phyloP scores from a whole-genome alignment of 1,140 invertebrate genomes.

The Ostrea edulis region DNA sequence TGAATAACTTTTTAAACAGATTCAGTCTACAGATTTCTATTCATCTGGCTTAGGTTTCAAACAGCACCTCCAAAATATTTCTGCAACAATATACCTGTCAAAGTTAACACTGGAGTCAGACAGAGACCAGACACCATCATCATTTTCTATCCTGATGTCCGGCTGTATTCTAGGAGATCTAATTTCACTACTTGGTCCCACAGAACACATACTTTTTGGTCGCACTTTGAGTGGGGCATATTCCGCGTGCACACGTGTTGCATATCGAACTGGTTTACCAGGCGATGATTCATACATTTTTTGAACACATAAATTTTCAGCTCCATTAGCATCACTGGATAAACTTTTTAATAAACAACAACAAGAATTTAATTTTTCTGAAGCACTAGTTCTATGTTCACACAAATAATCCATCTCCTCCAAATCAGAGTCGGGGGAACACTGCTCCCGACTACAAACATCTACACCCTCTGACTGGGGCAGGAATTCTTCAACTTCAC shows the following conservation, averaged over 20 bases:
- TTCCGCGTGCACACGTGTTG: constrained; percentile 29
- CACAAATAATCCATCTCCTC: constrained; percentile 7
- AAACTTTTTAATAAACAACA: constrained; percentile 35
- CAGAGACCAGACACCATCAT: constrained; percentile 1
- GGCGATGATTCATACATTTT: constrained; percentile 34
- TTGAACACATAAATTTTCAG: constrained; percentile 36
- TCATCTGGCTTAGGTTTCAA: neutral
- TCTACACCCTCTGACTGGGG: neutral
- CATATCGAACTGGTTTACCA: constrained; percentile 34
- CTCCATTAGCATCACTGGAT: constrained; percentile 28
- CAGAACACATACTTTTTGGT: constrained; percentile 27
- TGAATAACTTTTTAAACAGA: neutral
- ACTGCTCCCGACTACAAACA: constrained; percentile 3
- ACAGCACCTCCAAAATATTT: neutral
- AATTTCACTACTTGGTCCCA: neutral
- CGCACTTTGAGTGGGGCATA: constrained; percentile 23
- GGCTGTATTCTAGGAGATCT: neutral
- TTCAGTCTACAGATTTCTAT: constrained; percentile 2
- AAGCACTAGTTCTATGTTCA: constrained; percentile 30
- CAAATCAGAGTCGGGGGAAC: neutral
- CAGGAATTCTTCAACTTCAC: constrained; percentile 1
- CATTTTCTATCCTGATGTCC: constrained; percentile 11
- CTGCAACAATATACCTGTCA: constrained; percentile 7
- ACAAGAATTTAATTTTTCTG: constrained; percentile 20
- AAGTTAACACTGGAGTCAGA: constrained; percentile 24